phyloP scores from a whole-genome alignment of 2,888 invertebrate species.

The Synanthedon formicaeformis region DNA sequence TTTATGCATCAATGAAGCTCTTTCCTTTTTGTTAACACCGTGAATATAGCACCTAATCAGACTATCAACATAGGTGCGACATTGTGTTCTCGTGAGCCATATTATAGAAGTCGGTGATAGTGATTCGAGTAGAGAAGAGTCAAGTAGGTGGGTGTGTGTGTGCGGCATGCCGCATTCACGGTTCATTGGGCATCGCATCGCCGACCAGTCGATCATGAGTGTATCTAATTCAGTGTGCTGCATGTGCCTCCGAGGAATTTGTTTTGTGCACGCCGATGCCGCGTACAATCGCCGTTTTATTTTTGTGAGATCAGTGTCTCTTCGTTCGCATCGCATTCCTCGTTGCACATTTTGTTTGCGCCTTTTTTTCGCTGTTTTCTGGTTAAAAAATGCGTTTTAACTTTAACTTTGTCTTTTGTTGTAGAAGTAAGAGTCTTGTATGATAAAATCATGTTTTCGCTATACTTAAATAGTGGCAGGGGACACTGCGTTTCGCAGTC shows the following conservation, averaged over 20 bases:
- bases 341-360: slow-evolving; percentile 40
- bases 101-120: no score
- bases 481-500: no score
- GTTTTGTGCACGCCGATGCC: slow-evolving; percentile 54
- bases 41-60: no score
- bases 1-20: no score
- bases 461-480: no score
- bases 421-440: background rate
- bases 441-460: background rate
- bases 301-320: slow-evolving; percentile 51
- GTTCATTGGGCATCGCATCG: slow-evolving; percentile 34
- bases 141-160: slow-evolving; percentile 10
- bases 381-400: slow-evolving; percentile 21
- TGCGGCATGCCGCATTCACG: slow-evolving; percentile 25
- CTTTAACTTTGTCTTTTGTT: slow-evolving; percentile 24
- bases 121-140: slow-evolving; percentile 2
- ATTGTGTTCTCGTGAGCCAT: no score
- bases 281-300: slow-evolving; percentile 54
- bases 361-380: slow-evolving; percentile 28
- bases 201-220: slow-evolving; percentile 51
- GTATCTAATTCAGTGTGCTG: slow-evolving; percentile 62
- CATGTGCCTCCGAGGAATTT: slow-evolving; percentile 60
- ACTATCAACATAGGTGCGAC: no score
- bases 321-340: slow-evolving; percentile 42
- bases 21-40: no score